phyloP scores from a whole-genome alignment of 1,140 invertebrate genomes.

The Doryteuthis pealeii region DNA sequence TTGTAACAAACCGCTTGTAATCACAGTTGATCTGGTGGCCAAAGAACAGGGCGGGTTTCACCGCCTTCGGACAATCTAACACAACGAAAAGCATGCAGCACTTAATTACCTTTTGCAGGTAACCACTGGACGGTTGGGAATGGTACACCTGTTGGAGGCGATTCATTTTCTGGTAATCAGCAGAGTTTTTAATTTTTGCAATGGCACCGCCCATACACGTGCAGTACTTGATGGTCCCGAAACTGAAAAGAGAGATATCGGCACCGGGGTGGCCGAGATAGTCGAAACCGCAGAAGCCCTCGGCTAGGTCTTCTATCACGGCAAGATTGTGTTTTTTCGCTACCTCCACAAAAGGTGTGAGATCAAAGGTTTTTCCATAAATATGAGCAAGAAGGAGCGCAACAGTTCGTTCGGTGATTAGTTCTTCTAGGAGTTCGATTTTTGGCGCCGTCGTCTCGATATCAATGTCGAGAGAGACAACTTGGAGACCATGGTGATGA shows the following conservation, averaged over 20 bases:
- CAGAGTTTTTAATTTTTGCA: conserved; percentile 49
- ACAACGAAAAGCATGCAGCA: conserved; percentile 44
- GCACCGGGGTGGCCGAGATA: conserved; percentile 50
- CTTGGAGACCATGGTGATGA: conserved; percentile 46
- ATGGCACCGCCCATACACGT: conserved; percentile 58
- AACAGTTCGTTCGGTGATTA: conserved; percentile 55
- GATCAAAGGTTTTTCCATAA: conserved; percentile 52
- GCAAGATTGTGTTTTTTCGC: conserved; percentile 44
- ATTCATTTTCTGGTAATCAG: conserved; percentile 48
- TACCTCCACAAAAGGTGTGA: conserved; percentile 48
- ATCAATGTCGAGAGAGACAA: conserved; percentile 55
- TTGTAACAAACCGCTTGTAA: conserved; percentile 44
- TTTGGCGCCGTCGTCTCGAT: conserved; percentile 55
- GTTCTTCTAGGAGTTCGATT: conserved; percentile 43
- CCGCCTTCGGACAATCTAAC: conserved; percentile 44
- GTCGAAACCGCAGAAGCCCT: conserved; percentile 57
- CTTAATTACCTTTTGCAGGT: conserved; percentile 55
- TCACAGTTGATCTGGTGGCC: conserved; percentile 44
- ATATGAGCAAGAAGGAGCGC: conserved; percentile 57
- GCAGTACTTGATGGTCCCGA: conserved; percentile 58
- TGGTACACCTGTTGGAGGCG: conserved; percentile 38
- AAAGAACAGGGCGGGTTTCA: conserved; percentile 39
- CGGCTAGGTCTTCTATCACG: conserved; percentile 60
- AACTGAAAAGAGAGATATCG: conserved; percentile 58
- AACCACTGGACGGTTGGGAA: conserved; percentile 41